These are phyloP conservation scores for Trissonchulus latispiculum DNA, from an alignment of 2,888 invertebrate species.

Conservation along the genomic window DNA sequence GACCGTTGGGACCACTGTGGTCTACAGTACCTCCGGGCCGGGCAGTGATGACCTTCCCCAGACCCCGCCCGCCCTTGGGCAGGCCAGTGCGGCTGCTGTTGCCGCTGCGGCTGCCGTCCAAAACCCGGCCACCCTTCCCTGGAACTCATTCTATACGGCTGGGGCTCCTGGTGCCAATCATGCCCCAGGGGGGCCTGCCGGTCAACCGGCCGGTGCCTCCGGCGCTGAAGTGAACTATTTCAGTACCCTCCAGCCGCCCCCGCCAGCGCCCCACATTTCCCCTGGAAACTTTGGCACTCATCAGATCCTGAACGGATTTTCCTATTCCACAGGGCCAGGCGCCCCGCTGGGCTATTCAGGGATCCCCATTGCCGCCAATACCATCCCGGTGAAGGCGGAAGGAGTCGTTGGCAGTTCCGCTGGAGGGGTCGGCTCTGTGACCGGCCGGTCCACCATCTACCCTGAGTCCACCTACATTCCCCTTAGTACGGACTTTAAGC, in stretches of 20 bases:
- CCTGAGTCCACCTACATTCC: neutral
- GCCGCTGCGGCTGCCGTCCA: neutral
- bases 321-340: neutral
- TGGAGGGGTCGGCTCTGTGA: neutral
- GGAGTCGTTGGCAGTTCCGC: no score
- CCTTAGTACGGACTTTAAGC: neutral
- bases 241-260: neutral
- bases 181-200: neutral
- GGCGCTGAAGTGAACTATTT: neutral
- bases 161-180: neutral
- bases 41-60: neutral
- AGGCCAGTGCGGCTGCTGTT: neutral
- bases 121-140: neutral
- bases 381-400: neutral
- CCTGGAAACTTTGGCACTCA: neutral
- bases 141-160: neutral
- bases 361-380: neutral
- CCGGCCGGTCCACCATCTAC: neutral
- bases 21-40: neutral
- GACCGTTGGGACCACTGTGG: neutral
- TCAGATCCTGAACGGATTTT: neutral
- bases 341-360: neutral
- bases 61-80: neutral
- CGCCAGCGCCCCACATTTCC: neutral
- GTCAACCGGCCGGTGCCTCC: neutral